These are phyloP conservation scores for Drosophila imparisetae DNA, from an alignment of 2,888 invertebrate species.

Conservation along the genomic window DNA sequence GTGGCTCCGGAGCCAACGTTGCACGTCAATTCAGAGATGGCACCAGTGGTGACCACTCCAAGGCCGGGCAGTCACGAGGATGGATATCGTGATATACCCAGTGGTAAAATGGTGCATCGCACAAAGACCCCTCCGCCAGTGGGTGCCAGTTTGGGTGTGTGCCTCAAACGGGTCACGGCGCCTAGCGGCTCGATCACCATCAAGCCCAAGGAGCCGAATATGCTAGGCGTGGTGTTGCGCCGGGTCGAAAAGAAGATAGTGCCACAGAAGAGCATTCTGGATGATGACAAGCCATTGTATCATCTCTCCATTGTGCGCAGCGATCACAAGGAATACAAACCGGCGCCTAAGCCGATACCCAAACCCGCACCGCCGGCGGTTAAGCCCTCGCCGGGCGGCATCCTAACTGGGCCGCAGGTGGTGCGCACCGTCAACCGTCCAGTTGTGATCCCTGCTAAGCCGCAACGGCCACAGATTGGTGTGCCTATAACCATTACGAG, in stretches of 20 bases:
- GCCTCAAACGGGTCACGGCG: conserved; percentile 82
- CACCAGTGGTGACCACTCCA: conserved; percentile 43
- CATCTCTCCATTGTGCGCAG: conserved; percentile 84
- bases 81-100: conserved; percentile 74
- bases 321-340: conserved; percentile 77
- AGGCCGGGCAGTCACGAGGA: conserved; percentile 57
- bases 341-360: conserved; percentile 70
- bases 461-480: conserved; percentile 77
- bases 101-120: conserved; percentile 75
- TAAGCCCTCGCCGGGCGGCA: conserved; percentile 79
- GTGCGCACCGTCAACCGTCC: conserved; percentile 56
- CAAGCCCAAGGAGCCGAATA: conserved; percentile 82
- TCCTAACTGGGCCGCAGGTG: conserved; percentile 80
- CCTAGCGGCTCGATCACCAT: conserved; percentile 81
- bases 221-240: conserved; percentile 84
- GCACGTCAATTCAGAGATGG: conserved; percentile 74
- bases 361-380: conserved; percentile 78
- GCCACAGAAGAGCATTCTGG: conserved; percentile 83
- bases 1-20: conserved; percentile 72
- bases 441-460: conserved; percentile 48
- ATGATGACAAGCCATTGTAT: conserved; percentile 84
- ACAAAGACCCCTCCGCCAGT: conserved; percentile 84
- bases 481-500: conserved; percentile 84
- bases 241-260: conserved; percentile 83
- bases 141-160: conserved; percentile 82